Percentiles rank a stretch among this genome's conserved stretches.
phyloP scores from a whole-genome alignment of 2,113 vertebrate species.

The Percina caprodes region DNA sequence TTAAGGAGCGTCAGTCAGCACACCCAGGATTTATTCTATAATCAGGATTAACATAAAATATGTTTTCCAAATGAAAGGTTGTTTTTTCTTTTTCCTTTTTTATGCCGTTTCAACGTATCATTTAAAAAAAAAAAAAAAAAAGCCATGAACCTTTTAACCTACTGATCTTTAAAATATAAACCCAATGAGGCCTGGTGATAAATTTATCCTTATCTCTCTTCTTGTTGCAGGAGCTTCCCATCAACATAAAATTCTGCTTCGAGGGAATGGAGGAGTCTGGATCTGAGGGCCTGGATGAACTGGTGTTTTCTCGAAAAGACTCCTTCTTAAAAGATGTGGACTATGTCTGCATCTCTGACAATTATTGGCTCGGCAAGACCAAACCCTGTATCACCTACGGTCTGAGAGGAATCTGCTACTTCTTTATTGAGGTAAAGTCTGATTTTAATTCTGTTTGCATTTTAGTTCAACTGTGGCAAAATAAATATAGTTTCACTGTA shows the following conservation, averaged over 20 bases:
- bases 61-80: not conserved
- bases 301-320: slow-evolving; percentile 90
- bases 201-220: not conserved
- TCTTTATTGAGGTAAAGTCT: slow-evolving; percentile 88
- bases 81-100: not conserved
- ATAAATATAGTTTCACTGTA: not conserved
- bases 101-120: not conserved
- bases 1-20: not conserved
- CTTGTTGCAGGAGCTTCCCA: slow-evolving; percentile 88
- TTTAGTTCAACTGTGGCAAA: not conserved
- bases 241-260: slow-evolving; percentile 96
- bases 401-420: slow-evolving; percentile 95
- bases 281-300: slow-evolving; percentile 93
- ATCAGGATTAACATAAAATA: not conserved
- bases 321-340: slow-evolving; percentile 94
- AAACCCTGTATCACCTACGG: slow-evolving; percentile 98
- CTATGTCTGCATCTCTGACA: slow-evolving; percentile 97
- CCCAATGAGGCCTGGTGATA: not conserved
- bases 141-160: not conserved
- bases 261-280: slow-evolving; percentile 99
- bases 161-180: not conserved
- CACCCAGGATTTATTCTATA: not conserved
- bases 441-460: not conserved
- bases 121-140: not conserved
- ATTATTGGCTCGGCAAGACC: slow-evolving; percentile 97